A percentile compares a stretch with the other conserved stretches of the same genome.
These are phyloP conservation scores for Poecilia gillii DNA, from an alignment of 2,797 vertebrate genomes.

Conservation along the genomic window DNA sequence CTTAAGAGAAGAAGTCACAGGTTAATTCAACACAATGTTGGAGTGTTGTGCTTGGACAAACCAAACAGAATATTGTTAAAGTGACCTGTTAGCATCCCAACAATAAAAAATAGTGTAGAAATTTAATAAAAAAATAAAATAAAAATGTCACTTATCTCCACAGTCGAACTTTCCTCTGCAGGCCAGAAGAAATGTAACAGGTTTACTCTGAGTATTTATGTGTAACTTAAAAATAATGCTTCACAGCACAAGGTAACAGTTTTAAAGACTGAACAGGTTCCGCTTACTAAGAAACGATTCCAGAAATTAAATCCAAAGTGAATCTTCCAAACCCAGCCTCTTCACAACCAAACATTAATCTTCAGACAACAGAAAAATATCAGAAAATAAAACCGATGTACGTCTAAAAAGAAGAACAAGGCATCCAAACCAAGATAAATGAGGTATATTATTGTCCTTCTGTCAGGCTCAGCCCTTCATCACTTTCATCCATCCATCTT, in stretches of 20 bases:
- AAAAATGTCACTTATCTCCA: not conserved
- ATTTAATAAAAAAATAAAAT: not conserved
- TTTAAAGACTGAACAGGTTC: not conserved
- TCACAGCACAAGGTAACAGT: conserved; percentile 6
- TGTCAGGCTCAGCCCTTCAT: not conserved
- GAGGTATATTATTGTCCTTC: conserved; percentile 1
- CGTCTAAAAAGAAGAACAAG: not conserved
- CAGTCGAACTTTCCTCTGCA: too few species aligned
- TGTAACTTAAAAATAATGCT: conserved; percentile 17
- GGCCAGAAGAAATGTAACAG: not conserved
- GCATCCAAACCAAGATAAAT: not conserved
- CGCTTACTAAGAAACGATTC: not conserved
- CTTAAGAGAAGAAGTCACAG: conserved; percentile 6
- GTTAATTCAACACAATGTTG: conserved; percentile 3
- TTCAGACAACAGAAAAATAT: not conserved
- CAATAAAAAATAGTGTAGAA: not conserved
- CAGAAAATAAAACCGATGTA: not conserved
- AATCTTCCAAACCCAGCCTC: not conserved
- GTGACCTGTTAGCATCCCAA: not conserved
- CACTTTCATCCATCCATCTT: conserved; percentile 34
- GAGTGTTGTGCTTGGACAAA: not conserved
- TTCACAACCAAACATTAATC: not conserved
- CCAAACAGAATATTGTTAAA: not conserved
- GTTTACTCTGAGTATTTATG: not conserved
- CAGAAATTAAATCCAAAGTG: not conserved